Evolutionary conservation across 2,113 vertebrate species (phyloP).

Genomic region (Emydocephalus ijimae): DNA sequence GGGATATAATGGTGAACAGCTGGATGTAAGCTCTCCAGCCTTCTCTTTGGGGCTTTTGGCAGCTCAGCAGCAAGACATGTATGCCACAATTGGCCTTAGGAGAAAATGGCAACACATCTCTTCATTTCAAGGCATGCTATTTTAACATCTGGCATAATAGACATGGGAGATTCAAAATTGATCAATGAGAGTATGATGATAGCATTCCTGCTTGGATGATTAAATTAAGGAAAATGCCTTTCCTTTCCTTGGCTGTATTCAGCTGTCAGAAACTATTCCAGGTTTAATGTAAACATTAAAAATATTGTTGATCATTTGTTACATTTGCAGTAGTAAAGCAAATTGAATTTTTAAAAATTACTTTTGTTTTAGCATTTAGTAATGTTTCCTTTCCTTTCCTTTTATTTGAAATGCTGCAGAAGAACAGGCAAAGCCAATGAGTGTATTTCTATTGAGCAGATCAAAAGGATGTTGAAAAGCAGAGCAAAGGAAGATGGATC

Average conservation of each 20-base stretch:
- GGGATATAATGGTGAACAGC: background rate
- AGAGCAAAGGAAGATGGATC: slow-evolving; percentile 31
- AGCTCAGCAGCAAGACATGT: slow-evolving; percentile 2
- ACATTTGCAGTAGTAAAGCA: background rate
- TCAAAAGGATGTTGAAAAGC: slow-evolving; percentile 30
- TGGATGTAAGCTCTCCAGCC: slow-evolving; percentile 1
- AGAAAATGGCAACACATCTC: background rate
- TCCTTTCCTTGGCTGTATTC: slow-evolving; percentile 13
- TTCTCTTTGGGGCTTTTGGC: background rate
- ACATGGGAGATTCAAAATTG: background rate
- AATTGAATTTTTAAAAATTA: background rate
- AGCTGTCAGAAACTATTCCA: slow-evolving; percentile 12
- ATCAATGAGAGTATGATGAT: slow-evolving; percentile 12
- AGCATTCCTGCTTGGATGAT: slow-evolving; percentile 16
- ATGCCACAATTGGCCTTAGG: slow-evolving; percentile 22
- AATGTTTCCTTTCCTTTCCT: background rate
- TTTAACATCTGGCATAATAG: slow-evolving; percentile 24
- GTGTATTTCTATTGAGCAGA: slow-evolving; percentile 1
- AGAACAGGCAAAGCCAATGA: slow-evolving; percentile 7
- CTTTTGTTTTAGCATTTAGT: background rate
- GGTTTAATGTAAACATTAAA: slow-evolving; percentile 8
- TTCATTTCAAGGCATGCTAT: slow-evolving; percentile 15
- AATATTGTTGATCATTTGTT: background rate
- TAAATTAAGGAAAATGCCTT: slow-evolving; percentile 21
- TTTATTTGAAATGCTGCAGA: background rate